Evolutionary conservation across 2,888 invertebrate genomes (phyloP), one percentile per base, ranked within the genome.

Genomic region (Drosophila sordidula): DNA sequence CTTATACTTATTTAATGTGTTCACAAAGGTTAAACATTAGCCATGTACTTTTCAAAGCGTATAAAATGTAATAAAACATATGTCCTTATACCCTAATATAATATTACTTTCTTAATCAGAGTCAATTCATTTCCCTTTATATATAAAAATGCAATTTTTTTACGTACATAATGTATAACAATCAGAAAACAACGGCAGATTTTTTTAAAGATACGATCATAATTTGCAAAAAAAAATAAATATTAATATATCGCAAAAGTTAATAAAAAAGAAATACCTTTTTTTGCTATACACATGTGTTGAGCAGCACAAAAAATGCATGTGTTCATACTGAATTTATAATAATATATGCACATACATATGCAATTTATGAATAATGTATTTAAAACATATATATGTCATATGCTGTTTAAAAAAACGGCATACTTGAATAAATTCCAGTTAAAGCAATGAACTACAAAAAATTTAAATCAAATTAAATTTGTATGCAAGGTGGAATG

Each of bases 1-100:
- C 44, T 69, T 61, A 58, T 58, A 58, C 47, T 22, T 51, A 22
- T 54, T 52, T 44, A 68, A 76, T 77, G 58, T 59, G 45, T 39
- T 45, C 41, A 69, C 44, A 52, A 41, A 45, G 14, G 49, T 36
- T 36, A 6, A 51, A 26, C 12, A 70, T 51, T 32, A 26, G 38
- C 22, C 18, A 49, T 50, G 34, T 36, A 9, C 12, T 4, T 12
- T 34, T 34, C 12, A 3, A 29, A 14, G 25, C 4, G 2, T 1
- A 2, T n/a, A 9, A 9, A 0, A 32, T 32, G 4, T 29, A 29
- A 29, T 29, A 29, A 29, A 29, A 8, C n/a, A n/a, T n/a, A n/a
- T n/a, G n/a, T n/a, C n/a, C n/a, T n/a, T 1, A 2, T n/a, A 9
- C 18, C 18, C 18, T 22, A 22, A 22, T 22, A 22, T 22, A 22